Evolutionary conservation across 2,888 invertebrate species (phyloP), one percentile per base, ranked within the genome.

Genomic region (Syritta pipiens): DNA sequence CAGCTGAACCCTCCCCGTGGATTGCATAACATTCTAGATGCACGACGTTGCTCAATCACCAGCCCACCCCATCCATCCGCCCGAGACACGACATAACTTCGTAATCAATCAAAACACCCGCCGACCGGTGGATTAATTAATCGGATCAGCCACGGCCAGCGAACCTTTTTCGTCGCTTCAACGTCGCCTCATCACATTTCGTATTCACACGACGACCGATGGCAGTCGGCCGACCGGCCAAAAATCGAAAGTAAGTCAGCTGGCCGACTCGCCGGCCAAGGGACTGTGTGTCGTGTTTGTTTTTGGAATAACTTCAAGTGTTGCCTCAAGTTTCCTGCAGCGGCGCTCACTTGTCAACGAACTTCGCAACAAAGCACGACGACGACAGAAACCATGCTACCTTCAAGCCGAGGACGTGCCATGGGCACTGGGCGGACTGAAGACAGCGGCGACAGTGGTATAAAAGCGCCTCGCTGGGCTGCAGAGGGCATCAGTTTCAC

Each of bases 291-390:
- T 19, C 19, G 35, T 68, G 48, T 12, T 44, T n/a, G n/a, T 35
- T 5, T 60, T 76, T 76, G 76, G 76, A 76, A 46, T 44, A 30
- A 22, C 14, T 32, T 76, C 76, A 76, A 76, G 40, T 63, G 37
- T 76, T 76, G 57, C 57, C 40, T 59, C 63, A 63, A 44, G 10
- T 12, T 57, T 57, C 53, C 42, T 67, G 24, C 22, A 48, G 12
- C 42, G 20, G 10, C 22, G 40, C 30, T n/a, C 35, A 12, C 17
- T 26, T 40, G 57, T 40, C 57, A 40, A 49, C 28, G 67, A 67
- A 57, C 57, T 30, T 28, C 1, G 17, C 14, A 10, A 24, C 46
- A 28, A 37, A 12, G 28, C 14, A n/a, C 35, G 35, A 20, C 24
- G 10, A 20, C 19, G 24, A 48, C 14, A n/a, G 22, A 22, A 46